phyloP scores from a whole-genome alignment of 2,113 vertebrate genomes.

The Illadopsis cleaveri region DNA sequence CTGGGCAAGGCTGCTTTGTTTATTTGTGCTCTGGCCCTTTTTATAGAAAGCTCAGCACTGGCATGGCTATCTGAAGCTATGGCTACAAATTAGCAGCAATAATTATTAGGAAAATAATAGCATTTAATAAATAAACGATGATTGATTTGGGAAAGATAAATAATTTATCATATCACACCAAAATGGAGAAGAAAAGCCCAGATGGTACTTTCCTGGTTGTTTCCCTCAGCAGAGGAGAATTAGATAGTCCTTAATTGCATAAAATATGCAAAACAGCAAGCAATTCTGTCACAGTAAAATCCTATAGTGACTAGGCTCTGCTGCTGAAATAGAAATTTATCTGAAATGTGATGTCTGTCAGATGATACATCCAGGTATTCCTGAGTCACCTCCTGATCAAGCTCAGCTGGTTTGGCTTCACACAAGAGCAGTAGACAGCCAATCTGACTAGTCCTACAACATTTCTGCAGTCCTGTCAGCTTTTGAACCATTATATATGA shows the following conservation, averaged over 20 bases:
- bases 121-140: background rate
- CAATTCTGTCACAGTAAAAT: background rate
- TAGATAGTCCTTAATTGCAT: background rate
- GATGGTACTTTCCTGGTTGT: background rate
- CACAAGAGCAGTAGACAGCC: background rate
- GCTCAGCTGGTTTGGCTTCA: background rate
- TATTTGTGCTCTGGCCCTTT: background rate
- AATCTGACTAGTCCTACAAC: background rate
- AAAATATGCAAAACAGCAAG: background rate
- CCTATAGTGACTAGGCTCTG: background rate
- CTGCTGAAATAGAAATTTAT: background rate
- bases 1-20: background rate
- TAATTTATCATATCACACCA: background rate
- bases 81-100: background rate
- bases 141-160: background rate
- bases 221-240: background rate
- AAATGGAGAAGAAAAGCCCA: background rate
- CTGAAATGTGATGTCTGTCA: background rate
- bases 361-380: background rate
- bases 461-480: background rate
- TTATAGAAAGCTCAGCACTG: background rate
- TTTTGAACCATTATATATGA: background rate
- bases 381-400: background rate
- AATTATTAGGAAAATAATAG: background rate
- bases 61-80: background rate